Evolutionary conservation across 35 echinoderm and acorn worm genomes (phyloP).

Genomic region (Amphiura filiformis): DNA sequence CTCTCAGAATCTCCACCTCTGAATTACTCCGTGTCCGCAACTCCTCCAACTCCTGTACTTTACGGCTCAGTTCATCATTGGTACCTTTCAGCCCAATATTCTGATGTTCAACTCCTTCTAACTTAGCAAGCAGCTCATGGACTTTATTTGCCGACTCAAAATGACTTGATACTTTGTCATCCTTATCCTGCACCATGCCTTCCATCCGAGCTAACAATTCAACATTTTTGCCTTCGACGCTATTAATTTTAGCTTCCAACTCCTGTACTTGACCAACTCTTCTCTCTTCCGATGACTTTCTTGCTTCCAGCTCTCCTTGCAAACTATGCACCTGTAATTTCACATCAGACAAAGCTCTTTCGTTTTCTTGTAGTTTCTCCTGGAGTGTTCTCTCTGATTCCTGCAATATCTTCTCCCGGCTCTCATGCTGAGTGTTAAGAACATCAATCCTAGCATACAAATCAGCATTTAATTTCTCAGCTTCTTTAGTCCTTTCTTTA

Average conservation of each 20-base stretch:
- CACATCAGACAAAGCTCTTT: slow-evolving; percentile 21
- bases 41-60: slow-evolving; percentile 45
- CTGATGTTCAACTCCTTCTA: slow-evolving; percentile 55
- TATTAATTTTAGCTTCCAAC: slow-evolving; percentile 58
- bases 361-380: slow-evolving; percentile 21
- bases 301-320: slow-evolving; percentile 25
- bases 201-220: slow-evolving; percentile 67
- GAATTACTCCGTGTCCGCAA: neutral
- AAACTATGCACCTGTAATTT: slow-evolving; percentile 22
- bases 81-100: slow-evolving; percentile 49
- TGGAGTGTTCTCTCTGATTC: slow-evolving; percentile 50
- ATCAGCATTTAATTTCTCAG: slow-evolving; percentile 71
- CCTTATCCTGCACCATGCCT: slow-evolving; percentile 68
- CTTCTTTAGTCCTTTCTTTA: slow-evolving; percentile 34
- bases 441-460: slow-evolving; percentile 61
- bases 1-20: neutral
- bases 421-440: slow-evolving; percentile 64
- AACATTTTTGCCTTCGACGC: slow-evolving; percentile 51
- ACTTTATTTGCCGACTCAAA: slow-evolving; percentile 79
- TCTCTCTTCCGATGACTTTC: slow-evolving; percentile 17
- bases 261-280: slow-evolving; percentile 22
- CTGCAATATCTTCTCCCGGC: slow-evolving; percentile 42
- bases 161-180: slow-evolving; percentile 60
- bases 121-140: slow-evolving; percentile 59
- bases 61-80: slow-evolving; percentile 47